Conservation (phyloP, 2,113 vertebrate genomes). For the Felis catus region DNA sequence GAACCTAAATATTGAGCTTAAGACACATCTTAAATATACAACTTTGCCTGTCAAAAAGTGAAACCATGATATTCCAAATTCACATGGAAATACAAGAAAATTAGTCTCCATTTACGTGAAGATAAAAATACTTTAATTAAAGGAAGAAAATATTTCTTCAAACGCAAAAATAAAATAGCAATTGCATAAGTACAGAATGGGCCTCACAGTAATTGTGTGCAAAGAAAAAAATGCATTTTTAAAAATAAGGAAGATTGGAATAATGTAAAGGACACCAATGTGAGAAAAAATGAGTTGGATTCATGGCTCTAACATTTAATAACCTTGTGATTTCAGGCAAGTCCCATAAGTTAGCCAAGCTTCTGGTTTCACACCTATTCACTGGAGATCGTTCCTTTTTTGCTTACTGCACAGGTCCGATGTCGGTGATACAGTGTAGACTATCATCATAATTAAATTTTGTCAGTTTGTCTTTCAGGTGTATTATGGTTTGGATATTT, state of each 20-base stretch:
- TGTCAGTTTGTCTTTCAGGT: background rate
- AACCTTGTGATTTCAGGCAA: background rate
- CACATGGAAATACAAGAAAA: constrained; percentile 2
- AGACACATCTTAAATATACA: background rate
- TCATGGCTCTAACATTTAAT: background rate
- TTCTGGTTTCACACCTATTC: background rate
- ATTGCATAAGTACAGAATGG: background rate
- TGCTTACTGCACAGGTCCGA: background rate
- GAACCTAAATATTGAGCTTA: background rate
- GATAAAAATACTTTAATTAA: background rate
- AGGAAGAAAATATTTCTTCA: background rate
- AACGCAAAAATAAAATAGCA: background rate
- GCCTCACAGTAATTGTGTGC: background rate
- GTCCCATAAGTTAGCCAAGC: background rate
- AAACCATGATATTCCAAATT: background rate
- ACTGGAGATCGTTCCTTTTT: background rate
- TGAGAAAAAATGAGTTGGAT: background rate
- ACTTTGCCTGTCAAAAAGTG: background rate
- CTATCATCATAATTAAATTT: background rate
- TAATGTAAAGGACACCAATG: background rate
- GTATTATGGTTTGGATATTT: background rate
- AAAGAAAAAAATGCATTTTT: background rate
- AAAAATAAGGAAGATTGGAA: background rate
- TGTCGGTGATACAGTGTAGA: background rate
- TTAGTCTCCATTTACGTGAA: background rate